Conservation (phyloP, 2,797 vertebrate species). For the Pseudopleuronectes americanus region DNA sequence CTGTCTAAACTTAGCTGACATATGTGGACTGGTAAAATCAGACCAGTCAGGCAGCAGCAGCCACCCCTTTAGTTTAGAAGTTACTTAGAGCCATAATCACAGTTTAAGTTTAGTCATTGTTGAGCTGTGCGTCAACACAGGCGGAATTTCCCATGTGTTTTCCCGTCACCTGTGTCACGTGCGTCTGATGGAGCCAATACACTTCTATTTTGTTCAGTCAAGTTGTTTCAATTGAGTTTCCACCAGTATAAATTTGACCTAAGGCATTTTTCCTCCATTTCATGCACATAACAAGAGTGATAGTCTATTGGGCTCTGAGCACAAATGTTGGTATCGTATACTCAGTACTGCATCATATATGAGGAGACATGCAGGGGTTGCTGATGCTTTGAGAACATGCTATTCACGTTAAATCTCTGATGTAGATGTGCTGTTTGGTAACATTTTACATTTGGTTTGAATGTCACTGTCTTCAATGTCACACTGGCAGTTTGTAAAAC, state of each 20-base stretch:
- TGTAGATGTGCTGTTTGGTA: too few species aligned
- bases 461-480: too few species aligned
- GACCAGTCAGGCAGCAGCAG: not conserved
- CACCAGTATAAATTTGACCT: not conserved
- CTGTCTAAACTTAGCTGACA: too few species aligned
- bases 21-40: not conserved
- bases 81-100: not conserved
- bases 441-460: too few species aligned
- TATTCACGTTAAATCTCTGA: too few species aligned
- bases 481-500: too few species aligned
- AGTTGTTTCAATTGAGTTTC: not conserved
- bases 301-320: not conserved
- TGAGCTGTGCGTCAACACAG: not conserved
- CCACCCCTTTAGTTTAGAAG: not conserved
- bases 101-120: not conserved
- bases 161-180: too few species aligned
- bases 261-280: not conserved
- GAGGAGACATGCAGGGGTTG: too few species aligned
- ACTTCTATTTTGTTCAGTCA: not conserved
- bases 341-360: too few species aligned
- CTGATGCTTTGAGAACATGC: too few species aligned
- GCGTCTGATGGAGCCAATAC: not conserved
- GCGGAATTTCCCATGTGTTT: not conserved
- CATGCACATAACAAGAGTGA: not conserved
- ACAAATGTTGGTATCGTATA: not conserved